Evolutionary conservation across 2,888 invertebrate genomes (phyloP).

Genomic region (Euproctis similis): DNA sequence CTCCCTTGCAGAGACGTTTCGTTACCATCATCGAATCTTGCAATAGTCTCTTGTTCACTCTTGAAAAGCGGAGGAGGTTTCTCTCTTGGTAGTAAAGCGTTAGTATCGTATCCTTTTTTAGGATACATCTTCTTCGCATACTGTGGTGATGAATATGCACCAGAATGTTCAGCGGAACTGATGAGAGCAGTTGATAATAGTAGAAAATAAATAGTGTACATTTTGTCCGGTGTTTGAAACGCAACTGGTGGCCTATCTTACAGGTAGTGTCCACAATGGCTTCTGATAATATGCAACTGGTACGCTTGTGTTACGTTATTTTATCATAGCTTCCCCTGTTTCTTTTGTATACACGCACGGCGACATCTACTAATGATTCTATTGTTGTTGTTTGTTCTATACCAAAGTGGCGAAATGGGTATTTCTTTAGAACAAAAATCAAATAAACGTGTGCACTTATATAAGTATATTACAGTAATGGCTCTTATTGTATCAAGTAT

Average conservation of each 20-base stretch:
- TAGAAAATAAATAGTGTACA: constrained; percentile 44
- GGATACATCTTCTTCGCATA: constrained; percentile 71
- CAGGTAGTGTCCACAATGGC: constrained; percentile 48
- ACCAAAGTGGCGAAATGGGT: constrained; percentile 37
- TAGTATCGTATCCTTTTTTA: constrained; percentile 46
- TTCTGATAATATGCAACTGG: constrained; percentile 42
- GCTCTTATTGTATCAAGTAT: too few relatives aligned
- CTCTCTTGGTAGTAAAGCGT: constrained; percentile 51
- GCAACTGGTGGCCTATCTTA: constrained; percentile 34
- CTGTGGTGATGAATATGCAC: constrained; percentile 71
- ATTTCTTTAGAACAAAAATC: constrained; percentile 18
- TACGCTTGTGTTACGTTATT: constrained; percentile 44
- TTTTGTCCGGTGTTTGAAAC: constrained; percentile 31
- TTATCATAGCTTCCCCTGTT: constrained; percentile 65
- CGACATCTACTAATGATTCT: constrained; percentile 66
- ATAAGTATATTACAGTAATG: constrained; percentile 5
- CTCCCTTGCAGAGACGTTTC: constrained; percentile 45
- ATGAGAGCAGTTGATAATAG: constrained; percentile 27
- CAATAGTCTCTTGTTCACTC: constrained; percentile 31
- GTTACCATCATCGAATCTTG: constrained; percentile 46
- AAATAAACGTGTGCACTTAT: constrained; percentile 16
- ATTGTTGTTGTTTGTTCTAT: constrained; percentile 55
- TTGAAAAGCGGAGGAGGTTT: constrained; percentile 43
- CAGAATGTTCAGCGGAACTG: constrained; percentile 50
- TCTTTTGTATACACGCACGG: constrained; percentile 73